Conservation (phyloP, 2,113 vertebrate genomes). For the Anoplopoma fimbria region DNA sequence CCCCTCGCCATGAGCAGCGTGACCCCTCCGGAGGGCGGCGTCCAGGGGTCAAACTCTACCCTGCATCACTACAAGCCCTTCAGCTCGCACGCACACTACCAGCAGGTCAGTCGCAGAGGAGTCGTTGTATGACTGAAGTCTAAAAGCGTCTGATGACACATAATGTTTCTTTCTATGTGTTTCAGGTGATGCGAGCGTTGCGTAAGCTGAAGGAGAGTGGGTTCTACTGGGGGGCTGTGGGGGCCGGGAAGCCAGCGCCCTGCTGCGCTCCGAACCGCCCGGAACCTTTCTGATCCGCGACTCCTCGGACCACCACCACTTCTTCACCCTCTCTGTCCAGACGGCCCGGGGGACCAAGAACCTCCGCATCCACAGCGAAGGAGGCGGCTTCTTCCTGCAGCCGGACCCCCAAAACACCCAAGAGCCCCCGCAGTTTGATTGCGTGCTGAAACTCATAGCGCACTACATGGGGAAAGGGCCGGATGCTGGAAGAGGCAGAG, state of each 20-base stretch:
- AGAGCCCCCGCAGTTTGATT: slow-evolving; percentile 92
- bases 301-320: slow-evolving; percentile 96
- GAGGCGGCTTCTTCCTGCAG: slow-evolving; percentile 92
- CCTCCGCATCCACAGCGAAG: slow-evolving; percentile 95
- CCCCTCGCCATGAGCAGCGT: slow-evolving; percentile 88
- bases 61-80: slow-evolving; percentile 96
- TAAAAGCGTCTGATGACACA: not conserved
- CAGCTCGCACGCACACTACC: slow-evolving; percentile 95
- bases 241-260: slow-evolving; percentile 91
- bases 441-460: slow-evolving; percentile 95
- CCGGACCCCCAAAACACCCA: slow-evolving; percentile 91
- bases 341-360: slow-evolving; percentile 95
- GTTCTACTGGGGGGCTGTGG: slow-evolving; percentile 97
- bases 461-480: slow-evolving; percentile 92
- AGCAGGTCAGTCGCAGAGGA: slow-evolving; percentile 81
- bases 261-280: slow-evolving; percentile 89
- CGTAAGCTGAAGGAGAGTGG: slow-evolving; percentile 97
- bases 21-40: slow-evolving; percentile 88
- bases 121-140: not conserved
- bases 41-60: slow-evolving; percentile 78
- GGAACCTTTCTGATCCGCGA: slow-evolving; percentile 98
- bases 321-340: slow-evolving; percentile 98
- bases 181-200: slow-evolving; percentile 89
- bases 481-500: slow-evolving; percentile 34
- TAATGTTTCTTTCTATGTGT: not conserved